Percentiles rank a stretch among this genome's conserved stretches.
Conservation (phyloP, 2,797 vertebrate genomes). For the Glossophaga mutica region DNA sequence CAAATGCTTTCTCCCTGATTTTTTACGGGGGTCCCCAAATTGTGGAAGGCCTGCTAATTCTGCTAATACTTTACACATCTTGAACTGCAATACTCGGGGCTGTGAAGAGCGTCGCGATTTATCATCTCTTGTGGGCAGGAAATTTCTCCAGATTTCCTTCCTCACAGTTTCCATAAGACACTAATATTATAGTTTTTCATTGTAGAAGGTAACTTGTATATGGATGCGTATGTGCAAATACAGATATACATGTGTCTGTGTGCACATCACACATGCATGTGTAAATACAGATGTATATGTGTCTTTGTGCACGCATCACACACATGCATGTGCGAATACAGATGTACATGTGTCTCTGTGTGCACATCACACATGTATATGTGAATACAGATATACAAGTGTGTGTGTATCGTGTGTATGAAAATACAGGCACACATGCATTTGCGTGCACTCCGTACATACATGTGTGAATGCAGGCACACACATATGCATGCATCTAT, state of each 20-base stretch:
- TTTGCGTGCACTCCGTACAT: too few relatives aligned
- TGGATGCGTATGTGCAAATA: not conserved
- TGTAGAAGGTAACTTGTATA: not conserved
- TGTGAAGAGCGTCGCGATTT: not conserved
- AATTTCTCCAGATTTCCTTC: not conserved
- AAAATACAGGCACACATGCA: too few relatives aligned
- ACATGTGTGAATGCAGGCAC: too few relatives aligned
- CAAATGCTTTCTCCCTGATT: not conserved
- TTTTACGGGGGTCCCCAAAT: not conserved
- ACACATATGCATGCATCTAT: too few relatives aligned
- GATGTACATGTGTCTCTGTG: fast-evolving
- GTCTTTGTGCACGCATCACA: too few relatives aligned
- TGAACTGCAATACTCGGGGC: not conserved
- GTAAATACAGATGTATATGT: too few relatives aligned
- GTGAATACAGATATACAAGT: too few relatives aligned
- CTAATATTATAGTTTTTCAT: not conserved
- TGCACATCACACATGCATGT: fast-evolving
- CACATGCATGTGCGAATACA: not conserved
- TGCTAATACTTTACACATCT: not conserved
- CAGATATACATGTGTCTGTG: fast-evolving
- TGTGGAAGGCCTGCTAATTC: not conserved
- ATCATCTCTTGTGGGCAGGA: not conserved
- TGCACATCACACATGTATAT: too few relatives aligned
- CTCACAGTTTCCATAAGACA: not conserved
- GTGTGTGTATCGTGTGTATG: too few relatives aligned